Base-by-base conservation (phyloP, 2,797 vertebrate genomes). In the Ctenopoma kingsleyae region DNA sequence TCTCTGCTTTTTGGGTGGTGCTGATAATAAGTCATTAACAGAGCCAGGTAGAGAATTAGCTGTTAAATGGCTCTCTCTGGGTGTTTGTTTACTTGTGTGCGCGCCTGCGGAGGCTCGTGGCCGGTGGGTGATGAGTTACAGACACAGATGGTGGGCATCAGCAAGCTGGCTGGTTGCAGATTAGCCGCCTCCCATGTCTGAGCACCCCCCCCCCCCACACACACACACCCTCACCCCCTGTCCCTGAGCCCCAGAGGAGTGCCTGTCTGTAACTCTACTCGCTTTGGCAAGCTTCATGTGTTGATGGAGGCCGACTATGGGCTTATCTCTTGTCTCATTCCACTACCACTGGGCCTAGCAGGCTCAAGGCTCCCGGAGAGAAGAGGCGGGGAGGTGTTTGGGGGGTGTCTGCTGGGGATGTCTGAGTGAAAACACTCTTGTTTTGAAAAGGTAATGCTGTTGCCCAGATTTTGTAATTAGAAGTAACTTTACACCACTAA, bases 81-180 rank as follows among this genome's bases (percentile, higher is more conserved):
- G 72, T 87, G 86, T 87, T 88, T 92, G 91, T 92, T 92, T 91
- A 83, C 88, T 79, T 43, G 74, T 84, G 75, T 80, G 75, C 54
- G 60, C 55, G 80, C 79, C 76, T 91, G 89, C 25, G 2, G 86
- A 83, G 89, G 82, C 84, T 89, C 68, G 90, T 81, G 83, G 77
- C 80, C 17, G 30, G 52, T 57, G 75, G 88, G 78, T 90, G 91
- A 90, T 90, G 88, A 92, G 80, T 88, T 88, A 87, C 90, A 93
- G 90, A 91, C 90, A 89, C 93, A 94, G 92, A 93, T 94, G 92
- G 90, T 90, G 89, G 90, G 84, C 92, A 93, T 94, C 92, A 93
- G 79, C 81, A 74, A 78, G 81, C 82, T 15, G 82, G 85, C 84
- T 72, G 84, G 84, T 82, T 81, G 89, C 82, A 93, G 90, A 94